Conservation (phyloP, 2,888 invertebrate species). For the Sabellastarte sp. region DNA sequence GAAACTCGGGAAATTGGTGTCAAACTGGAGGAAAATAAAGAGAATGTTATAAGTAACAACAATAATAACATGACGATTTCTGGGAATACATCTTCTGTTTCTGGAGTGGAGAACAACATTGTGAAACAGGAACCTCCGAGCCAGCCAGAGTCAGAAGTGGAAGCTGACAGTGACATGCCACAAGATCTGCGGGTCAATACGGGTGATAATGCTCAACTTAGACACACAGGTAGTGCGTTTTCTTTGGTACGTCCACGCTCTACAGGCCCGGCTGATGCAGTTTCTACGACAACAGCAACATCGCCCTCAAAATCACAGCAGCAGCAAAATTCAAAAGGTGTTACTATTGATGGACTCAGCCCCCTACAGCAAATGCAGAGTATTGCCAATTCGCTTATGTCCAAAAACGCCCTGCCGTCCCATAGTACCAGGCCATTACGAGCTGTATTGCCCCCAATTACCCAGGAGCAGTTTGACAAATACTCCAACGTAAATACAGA, state of each 20-base stretch:
- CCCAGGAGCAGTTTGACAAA: conserved; percentile 97
- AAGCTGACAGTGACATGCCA: conserved; percentile 10
- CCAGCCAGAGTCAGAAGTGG: neutral
- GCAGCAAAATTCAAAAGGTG: too few relatives aligned
- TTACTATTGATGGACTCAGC: conserved; percentile 71
- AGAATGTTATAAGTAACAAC: conserved; percentile 8
- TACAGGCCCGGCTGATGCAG: conserved; percentile 27
- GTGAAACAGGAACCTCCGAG: neutral
- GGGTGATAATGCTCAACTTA: neutral
- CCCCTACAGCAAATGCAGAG: conserved; percentile 97
- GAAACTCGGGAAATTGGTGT: neutral
- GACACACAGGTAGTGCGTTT: conserved; percentile 65
- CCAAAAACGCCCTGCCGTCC: conserved; percentile 32
- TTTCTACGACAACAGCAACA: conserved; percentile 67
- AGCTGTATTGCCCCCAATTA: conserved; percentile 95
- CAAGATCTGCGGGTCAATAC: conserved; percentile 24
- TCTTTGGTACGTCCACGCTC: conserved; percentile 75
- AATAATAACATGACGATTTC: neutral
- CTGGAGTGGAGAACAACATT: too few relatives aligned
- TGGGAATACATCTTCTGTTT: too few relatives aligned
- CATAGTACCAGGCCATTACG: conserved; percentile 82
- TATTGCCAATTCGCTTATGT: conserved; percentile 91
- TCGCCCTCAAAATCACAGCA: conserved; percentile 16
- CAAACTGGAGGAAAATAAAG: conserved; percentile 10
- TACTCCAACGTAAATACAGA: conserved; percentile 98